Base-by-base conservation (phyloP, 2,888 invertebrate genomes). In the Hypena proboscidalis region DNA sequence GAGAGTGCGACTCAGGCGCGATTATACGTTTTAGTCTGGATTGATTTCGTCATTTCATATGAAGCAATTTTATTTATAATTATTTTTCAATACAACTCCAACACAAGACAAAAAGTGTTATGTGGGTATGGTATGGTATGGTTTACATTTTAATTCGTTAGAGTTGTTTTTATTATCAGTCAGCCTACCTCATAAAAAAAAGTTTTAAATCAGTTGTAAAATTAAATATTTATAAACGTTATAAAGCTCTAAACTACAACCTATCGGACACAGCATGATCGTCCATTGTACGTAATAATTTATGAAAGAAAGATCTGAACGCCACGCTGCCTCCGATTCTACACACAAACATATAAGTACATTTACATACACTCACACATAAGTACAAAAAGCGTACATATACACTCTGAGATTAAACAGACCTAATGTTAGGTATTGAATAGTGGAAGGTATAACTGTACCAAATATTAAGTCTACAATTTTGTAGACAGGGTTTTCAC, bases 341-440 rank as follows among this genome's bases (percentile, higher is more conserved):
- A 63, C 57, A 69, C 59, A 59, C 58, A 48, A 61, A 67, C 49
- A 54, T 22, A 52, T 70, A 70, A 70, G 67, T 70, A 73, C 68
- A 70, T 65, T 65, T 32, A 62, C 52, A 68, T 44, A 53, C 67
- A 70, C 47, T 43, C 80, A 75, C 81, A 79, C 71, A 74, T 85
- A 86, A 85, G 85, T 86, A 86, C 85, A 82, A 80, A 79, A 79
- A 80, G 56, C 53, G 58, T 61, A 80, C 76, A 75, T 75, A 61
- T 55, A 70, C 60, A 67, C 58, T 53, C 58, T 69, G 79, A 83
- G 83, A 86, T 86, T 80, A 73, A 65, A 74, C 75, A 80, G 77
- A 80, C 72, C 73, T 40, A 34, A 50, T 43, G 25, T 46, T 41
- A 47, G 48, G 33, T 44, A 46, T 36, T 26, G 34, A 35, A 45